These are phyloP conservation scores for Scytalopus superciliaris DNA, from an alignment of 2,113 vertebrate genomes.

Conservation along the genomic window DNA sequence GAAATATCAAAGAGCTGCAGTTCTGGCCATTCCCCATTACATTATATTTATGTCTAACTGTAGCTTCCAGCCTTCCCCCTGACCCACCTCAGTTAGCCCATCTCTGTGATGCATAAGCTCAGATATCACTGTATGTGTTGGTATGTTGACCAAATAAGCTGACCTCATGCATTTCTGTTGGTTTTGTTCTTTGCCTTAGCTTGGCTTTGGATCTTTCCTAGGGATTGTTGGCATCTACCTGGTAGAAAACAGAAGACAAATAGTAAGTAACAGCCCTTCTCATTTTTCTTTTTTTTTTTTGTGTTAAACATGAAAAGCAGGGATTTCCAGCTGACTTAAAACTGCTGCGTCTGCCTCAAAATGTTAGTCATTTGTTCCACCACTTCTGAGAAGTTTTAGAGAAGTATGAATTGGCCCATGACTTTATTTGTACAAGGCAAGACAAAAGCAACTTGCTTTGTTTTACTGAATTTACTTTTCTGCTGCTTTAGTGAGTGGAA, in stretches of 20 bases:
- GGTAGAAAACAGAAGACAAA: slow-evolving; percentile 91
- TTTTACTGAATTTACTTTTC: neutral
- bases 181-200: slow-evolving; percentile 74
- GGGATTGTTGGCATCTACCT: slow-evolving; percentile 89
- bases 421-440: neutral
- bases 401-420: neutral
- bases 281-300: neutral
- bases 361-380: neutral
- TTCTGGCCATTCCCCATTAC: neutral
- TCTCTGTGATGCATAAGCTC: neutral
- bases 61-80: neutral
- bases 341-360: neutral
- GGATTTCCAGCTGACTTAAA: neutral
- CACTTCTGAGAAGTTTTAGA: neutral
- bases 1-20: neutral
- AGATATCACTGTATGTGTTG: neutral
- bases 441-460: neutral
- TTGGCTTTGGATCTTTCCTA: slow-evolving; percentile 93
- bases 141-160: neutral
- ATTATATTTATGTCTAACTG: neutral
- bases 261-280: slow-evolving; percentile 80
- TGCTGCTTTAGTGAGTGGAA: neutral
- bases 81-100: neutral
- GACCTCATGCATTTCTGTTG: neutral
- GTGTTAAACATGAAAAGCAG: neutral